Evolutionary conservation across 2,888 invertebrate genomes (phyloP).

Genomic region (Troides aeacus): DNA sequence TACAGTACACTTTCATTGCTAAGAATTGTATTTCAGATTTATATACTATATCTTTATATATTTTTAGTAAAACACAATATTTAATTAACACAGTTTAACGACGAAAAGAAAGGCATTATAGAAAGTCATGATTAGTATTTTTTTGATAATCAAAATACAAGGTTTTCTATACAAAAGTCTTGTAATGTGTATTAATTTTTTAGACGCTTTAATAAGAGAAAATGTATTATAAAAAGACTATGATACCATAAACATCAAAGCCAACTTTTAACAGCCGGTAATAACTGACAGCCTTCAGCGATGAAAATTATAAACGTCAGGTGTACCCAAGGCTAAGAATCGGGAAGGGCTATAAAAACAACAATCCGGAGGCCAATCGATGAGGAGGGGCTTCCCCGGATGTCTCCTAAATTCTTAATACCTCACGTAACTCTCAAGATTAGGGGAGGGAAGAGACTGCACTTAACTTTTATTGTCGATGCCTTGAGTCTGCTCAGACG

Average conservation of each 20-base stretch:
- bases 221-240: neutral
- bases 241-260: slow-evolving; percentile 4
- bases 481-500: slow-evolving; percentile 45
- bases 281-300: slow-evolving; percentile 30
- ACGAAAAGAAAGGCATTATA: too few species aligned
- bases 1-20: slow-evolving; percentile 33
- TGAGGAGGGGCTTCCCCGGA: slow-evolving; percentile 48
- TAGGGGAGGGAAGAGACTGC: slow-evolving; percentile 55
- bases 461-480: slow-evolving; percentile 73
- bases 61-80: neutral
- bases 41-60: neutral
- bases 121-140: too few species aligned
- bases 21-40: neutral
- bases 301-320: slow-evolving; percentile 33
- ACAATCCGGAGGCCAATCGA: slow-evolving; percentile 46
- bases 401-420: slow-evolving; percentile 77
- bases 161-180: too few species aligned
- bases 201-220: neutral
- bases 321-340: slow-evolving; percentile 33
- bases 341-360: slow-evolving; percentile 37
- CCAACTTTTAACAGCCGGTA: slow-evolving; percentile 20
- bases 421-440: slow-evolving; percentile 77
- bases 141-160: too few species aligned
- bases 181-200: neutral
- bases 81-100: neutral